These are phyloP conservation scores for Gastrophysa polygoni DNA, from an alignment of 2,888 invertebrate genomes.

Conservation along the genomic window DNA sequence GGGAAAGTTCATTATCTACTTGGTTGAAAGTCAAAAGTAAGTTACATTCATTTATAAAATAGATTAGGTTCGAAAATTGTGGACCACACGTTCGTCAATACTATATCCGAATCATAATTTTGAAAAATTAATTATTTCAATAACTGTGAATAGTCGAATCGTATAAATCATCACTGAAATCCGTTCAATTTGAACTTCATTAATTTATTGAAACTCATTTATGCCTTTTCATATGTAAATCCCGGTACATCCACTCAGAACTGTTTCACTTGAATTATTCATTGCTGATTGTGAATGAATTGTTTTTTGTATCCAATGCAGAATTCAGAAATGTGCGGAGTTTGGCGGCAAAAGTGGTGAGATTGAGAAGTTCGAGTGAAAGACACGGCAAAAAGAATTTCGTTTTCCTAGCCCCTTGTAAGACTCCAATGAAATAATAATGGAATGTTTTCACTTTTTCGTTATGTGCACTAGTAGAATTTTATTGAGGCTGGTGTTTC, in stretches of 20 bases:
- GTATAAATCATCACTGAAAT: too few species aligned
- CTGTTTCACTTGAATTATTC: too few species aligned
- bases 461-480: constrained; percentile 39
- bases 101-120: too few species aligned
- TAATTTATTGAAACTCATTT: too few species aligned
- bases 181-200: too few species aligned
- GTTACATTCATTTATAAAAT: constrained; percentile 54
- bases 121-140: too few species aligned
- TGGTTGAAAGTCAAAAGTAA: constrained; percentile 96
- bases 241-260: too few species aligned
- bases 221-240: too few species aligned
- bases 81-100: too few species aligned
- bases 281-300: too few species aligned
- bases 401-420: constrained; percentile 55
- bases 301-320: constrained; percentile 24
- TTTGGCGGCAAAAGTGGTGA: constrained; percentile 52
- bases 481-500: constrained; percentile 21
- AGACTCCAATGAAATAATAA: constrained; percentile 38
- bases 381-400: constrained; percentile 56
- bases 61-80: too few species aligned
- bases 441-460: constrained; percentile 26
- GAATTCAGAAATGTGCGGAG: constrained; percentile 46
- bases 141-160: too few species aligned
- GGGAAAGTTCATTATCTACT: constrained; percentile 86
- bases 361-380: constrained; percentile 53